A percentile compares a stretch with the other conserved stretches of the same genome.
These are phyloP conservation scores for Ophioninae sp. DNA, from an alignment of 2,888 invertebrate genomes.

Conservation along the genomic window DNA sequence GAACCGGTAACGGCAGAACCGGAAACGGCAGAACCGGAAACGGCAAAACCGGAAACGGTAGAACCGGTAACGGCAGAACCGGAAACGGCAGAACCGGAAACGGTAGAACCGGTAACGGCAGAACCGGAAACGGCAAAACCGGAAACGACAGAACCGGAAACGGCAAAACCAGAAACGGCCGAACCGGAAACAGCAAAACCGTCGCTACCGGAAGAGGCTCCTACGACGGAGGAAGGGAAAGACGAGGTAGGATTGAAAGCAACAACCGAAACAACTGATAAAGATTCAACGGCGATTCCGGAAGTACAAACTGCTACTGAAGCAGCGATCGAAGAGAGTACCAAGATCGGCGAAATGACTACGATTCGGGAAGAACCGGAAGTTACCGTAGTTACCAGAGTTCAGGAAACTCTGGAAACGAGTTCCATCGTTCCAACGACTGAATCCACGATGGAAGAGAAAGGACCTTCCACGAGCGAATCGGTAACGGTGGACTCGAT, in stretches of 20 bases:
- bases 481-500: conserved; percentile 31
- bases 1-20: background rate
- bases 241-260: conserved; percentile 46
- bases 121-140: conserved; percentile 12
- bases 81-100: conserved; percentile 46
- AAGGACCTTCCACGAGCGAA: conserved; percentile 27
- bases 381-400: background rate
- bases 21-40: conserved; percentile 46
- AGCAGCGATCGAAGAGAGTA: conserved; percentile 8
- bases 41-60: background rate
- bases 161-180: conserved; percentile 29
- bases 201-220: conserved; percentile 52
- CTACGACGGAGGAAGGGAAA: conserved; percentile 33
- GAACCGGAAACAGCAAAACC: conserved; percentile 52
- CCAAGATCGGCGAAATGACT: background rate
- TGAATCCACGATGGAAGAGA: conserved; percentile 7
- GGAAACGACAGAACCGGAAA: conserved; percentile 30
- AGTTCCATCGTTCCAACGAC: conserved; percentile 15
- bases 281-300: conserved; percentile 18
- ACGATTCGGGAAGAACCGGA: conserved; percentile 17
- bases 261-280: conserved; percentile 37
- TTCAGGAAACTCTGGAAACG: conserved; percentile 22
- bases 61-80: background rate
- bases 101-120: conserved; percentile 48
- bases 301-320: conserved; percentile 17